Evolutionary conservation across 64 coral and sea anemone species (phyloP), one percentile per base, ranked within the genome.

Genomic region (Actinia tenebrosa): DNA sequence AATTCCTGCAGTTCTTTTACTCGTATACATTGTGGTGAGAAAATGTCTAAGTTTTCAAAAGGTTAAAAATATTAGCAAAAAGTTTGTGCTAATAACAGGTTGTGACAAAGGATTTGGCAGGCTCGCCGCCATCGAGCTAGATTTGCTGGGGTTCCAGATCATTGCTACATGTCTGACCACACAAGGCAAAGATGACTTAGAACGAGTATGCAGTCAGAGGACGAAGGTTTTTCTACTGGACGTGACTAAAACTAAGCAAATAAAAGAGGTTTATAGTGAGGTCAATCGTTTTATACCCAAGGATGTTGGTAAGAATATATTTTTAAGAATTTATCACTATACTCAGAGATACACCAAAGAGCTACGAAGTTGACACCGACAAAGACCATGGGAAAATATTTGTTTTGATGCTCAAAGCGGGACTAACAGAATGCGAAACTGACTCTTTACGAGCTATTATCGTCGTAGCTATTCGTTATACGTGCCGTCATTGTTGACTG

Each of bases 101-200:
- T 94, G 93, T 78, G 92, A 94, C 54, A 78, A 78, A 16, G 92
- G 92, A 37, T 94, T 94, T 83, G 92, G 92, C 46, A 83, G 54
- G 13, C 23, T 62, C 3, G 77, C 92, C 18, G 92, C 92, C 16
- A 94, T 86, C 83, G 52, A 30, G 11, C 23, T 94, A 66, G 92
- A 94, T 46, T 26, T 58, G 16, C 78, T 94, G 26, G 92, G 92
- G 82, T 86, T 83, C 53, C 64, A 63, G 52, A 88, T 94, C 15
- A 77, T 94, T 19, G 92, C 88, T 52, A 94, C 92, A 61, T 94
- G 92, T 79, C 26, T 90, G 47, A 94, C 88, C 13, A 83, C 77
- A 18, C 64, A 84, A 23, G 92, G 92, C 16, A 84, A 90, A 64
- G 66, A 90, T 27, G 11, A 53, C 27, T 82, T 94, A 56, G 64